Percentiles rank a stretch among this genome's conserved stretches.
phyloP scores from a whole-genome alignment of 2,113 vertebrate species.

The Rhombomys opimus region DNA sequence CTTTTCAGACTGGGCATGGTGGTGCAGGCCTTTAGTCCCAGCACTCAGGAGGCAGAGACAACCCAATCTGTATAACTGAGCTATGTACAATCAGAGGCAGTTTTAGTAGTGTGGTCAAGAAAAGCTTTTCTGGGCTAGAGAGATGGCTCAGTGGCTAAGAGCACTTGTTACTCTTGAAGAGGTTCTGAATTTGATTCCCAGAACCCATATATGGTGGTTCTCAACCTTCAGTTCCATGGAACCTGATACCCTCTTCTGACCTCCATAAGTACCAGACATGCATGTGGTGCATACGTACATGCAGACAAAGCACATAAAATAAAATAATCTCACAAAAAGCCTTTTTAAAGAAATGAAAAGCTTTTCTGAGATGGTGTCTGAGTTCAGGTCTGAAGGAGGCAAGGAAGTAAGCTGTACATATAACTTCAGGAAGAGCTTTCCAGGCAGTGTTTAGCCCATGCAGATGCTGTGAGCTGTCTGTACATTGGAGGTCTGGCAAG shows the following conservation, averaged over 20 bases:
- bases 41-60: background rate
- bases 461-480: background rate
- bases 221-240: background rate
- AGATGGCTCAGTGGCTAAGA: background rate
- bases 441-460: background rate
- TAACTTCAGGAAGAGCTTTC: constrained; percentile 28
- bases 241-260: background rate
- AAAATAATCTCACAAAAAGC: background rate
- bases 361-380: constrained; percentile 39
- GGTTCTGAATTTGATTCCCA: background rate
- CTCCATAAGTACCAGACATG: background rate
- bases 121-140: background rate
- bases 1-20: background rate
- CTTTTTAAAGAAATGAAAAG: background rate
- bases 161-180: background rate
- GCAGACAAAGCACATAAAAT: background rate
- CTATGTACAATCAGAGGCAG: background rate
- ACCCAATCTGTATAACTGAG: background rate
- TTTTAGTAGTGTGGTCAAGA: constrained; percentile 10
- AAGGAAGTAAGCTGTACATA: background rate
- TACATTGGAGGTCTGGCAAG: background rate
- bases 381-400: background rate
- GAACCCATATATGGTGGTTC: background rate
- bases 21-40: background rate
- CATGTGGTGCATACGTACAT: background rate